These are phyloP conservation scores for Leptocoma aspasia DNA, from an alignment of 2,113 vertebrate genomes.

Conservation along the genomic window DNA sequence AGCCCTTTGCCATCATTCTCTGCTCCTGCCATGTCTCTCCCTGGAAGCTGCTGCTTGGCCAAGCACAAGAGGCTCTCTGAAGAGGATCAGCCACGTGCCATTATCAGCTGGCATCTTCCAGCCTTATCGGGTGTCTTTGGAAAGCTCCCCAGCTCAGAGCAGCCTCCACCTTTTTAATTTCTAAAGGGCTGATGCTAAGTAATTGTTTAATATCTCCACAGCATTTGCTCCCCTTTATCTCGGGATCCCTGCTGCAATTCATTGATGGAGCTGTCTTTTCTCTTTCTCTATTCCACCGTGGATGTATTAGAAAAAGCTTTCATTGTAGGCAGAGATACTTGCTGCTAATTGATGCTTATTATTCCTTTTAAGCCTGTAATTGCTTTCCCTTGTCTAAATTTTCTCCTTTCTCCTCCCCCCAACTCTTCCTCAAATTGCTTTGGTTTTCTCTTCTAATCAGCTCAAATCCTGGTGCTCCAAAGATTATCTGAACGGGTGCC, in stretches of 20 bases:
- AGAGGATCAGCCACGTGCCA: not conserved
- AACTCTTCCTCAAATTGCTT: slow-evolving; percentile 27
- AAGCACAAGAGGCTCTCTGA: not conserved
- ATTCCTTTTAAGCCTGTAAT: slow-evolving; percentile 68
- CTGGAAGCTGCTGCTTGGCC: not conserved
- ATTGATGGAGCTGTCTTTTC: not conserved
- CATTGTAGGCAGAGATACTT: slow-evolving; percentile 64
- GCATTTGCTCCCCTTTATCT: slow-evolving; percentile 58
- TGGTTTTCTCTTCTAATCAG: slow-evolving; percentile 54
- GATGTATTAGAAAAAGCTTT: slow-evolving; percentile 56
- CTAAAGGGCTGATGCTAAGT: slow-evolving; percentile 19
- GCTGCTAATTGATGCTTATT: slow-evolving; percentile 69
- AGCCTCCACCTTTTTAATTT: slow-evolving; percentile 46
- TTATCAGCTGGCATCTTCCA: not conserved
- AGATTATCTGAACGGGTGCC: not conserved
- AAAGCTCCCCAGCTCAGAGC: not conserved
- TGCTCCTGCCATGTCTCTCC: not conserved
- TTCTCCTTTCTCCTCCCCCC: not conserved
- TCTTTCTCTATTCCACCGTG: slow-evolving; percentile 39
- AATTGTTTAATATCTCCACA: slow-evolving; percentile 57
- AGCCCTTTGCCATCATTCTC: not conserved
- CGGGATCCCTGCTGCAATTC: slow-evolving; percentile 53
- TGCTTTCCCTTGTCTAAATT: slow-evolving; percentile 67
- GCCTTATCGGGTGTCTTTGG: not conserved
- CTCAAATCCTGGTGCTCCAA: slow-evolving; percentile 23